Evolutionary conservation across 2,888 invertebrate species (phyloP), one percentile per base, ranked within the genome.

Genomic region (Baronia brevicornis): DNA sequence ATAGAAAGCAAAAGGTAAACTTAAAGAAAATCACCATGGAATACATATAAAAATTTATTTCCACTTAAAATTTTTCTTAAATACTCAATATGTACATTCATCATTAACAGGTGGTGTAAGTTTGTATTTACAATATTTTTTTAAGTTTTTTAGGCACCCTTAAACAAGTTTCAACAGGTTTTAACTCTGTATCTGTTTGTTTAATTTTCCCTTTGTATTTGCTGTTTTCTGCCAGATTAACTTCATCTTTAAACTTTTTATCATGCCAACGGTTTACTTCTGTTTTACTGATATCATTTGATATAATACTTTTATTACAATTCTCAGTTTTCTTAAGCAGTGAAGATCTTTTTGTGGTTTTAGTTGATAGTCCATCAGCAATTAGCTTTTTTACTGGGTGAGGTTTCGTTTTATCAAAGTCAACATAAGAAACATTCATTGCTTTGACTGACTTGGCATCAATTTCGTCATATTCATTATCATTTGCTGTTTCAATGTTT

Each of bases 341-440:
- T 22, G 28, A 35, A 20, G 41, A 38, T 18, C 38, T 43, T 36
- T 52, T 66, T 38, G 52, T 43, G 21, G 58, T 41, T 31, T 49
- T 32, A 26, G 54, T 46, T 33, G 54, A 45, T 28, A 50, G 36
- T 23, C 57, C 63, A 52, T 70, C 68, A 13, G 57, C 65, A 39
- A 52, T 59, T 46, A 60, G 61, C 43, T 66, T 72, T 29, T 59
- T 60, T 26, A 43, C n/a, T 13, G 27, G 39, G 29, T 55, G 51
- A 20, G 79, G 77, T 44, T 73, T 80, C 11, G 75, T 79, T 55
- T 79, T 80, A 33, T 80, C 74, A 54, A 82, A 79, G 41, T 79
- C 64, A 8, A 82, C 67, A 60, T 80, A 73, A 2, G 70, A 54
- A 3, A 79, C 69, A 55, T 60, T 58, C 1, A 70, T 51, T 13